Evolutionary conservation across 2,113 vertebrate genomes (phyloP).

Genomic region (Pseudopipra pipra): DNA sequence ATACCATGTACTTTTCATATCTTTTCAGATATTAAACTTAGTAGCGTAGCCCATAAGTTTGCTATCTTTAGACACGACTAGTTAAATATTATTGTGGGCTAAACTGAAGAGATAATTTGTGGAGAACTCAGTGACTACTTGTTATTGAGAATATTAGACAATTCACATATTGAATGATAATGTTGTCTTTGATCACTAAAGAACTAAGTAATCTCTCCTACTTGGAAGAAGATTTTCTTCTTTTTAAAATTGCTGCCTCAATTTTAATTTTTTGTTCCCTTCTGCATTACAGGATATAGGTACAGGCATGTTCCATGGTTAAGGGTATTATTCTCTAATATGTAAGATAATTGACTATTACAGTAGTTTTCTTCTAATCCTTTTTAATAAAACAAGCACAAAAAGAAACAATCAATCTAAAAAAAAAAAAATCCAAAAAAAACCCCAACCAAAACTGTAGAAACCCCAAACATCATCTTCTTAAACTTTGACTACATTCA

Average conservation of each 20-base stretch:
- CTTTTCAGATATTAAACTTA: background rate
- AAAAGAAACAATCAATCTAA: background rate
- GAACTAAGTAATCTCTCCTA: background rate
- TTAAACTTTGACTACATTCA: constrained; percentile 25
- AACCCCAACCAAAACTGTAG: background rate
- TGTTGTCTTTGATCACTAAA: background rate
- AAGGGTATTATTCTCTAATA: background rate
- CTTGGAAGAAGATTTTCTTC: background rate
- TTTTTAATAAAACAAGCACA: background rate
- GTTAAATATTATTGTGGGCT: background rate
- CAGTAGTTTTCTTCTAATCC: constrained; percentile 23
- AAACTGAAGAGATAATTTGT: background rate
- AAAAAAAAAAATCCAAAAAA: background rate
- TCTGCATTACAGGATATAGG: background rate
- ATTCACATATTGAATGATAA: background rate
- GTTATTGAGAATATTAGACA: background rate
- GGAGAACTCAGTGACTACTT: background rate
- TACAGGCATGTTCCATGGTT: background rate
- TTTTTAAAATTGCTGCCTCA: background rate
- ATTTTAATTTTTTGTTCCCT: background rate
- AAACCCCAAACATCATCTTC: background rate
- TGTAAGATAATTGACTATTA: background rate
- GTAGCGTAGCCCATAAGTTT: background rate
- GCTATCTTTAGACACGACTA: background rate
- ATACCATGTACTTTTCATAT: background rate